Percentiles rank a stretch among this genome's conserved stretches.
These are phyloP conservation scores for Spea bombifrons DNA, from an alignment of 2,113 vertebrate species.

Conservation along the genomic window DNA sequence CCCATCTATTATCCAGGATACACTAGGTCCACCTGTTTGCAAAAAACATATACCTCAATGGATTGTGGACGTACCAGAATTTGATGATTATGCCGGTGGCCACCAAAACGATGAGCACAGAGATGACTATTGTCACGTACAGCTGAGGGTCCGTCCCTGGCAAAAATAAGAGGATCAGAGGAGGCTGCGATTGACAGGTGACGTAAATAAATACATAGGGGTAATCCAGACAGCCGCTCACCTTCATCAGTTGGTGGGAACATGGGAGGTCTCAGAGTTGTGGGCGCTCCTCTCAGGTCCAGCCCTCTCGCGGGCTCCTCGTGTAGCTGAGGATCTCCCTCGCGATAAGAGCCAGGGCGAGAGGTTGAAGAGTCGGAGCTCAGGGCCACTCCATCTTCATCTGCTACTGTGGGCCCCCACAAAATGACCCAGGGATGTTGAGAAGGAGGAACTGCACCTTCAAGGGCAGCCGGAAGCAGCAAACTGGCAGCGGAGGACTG, in stretches of 20 bases:
- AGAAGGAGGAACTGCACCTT: slow-evolving; percentile 73
- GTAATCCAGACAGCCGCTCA: slow-evolving; percentile 47
- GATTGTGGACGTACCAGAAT: slow-evolving; percentile 63
- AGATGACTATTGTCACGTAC: slow-evolving; percentile 75
- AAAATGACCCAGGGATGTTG: slow-evolving; percentile 79
- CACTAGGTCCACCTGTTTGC: no score
- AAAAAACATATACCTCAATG: no score
- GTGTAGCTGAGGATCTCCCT: slow-evolving; percentile 14
- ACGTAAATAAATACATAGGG: background rate
- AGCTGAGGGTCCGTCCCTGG: slow-evolving; percentile 74
- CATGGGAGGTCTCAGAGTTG: slow-evolving; percentile 70
- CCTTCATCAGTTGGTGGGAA: slow-evolving; percentile 72
- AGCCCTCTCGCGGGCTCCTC: slow-evolving; percentile 54
- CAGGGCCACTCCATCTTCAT: slow-evolving; percentile 70
- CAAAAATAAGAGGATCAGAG: background rate
- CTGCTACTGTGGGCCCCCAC: slow-evolving; percentile 74
- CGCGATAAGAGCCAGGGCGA: slow-evolving; percentile 14
- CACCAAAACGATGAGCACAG: slow-evolving; percentile 73
- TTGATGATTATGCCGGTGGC: slow-evolving; percentile 77
- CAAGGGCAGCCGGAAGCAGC: slow-evolving; percentile 65
- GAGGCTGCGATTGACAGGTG: background rate
- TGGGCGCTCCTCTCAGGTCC: slow-evolving; percentile 68
- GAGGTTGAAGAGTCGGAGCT: slow-evolving; percentile 66
- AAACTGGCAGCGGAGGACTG: slow-evolving; percentile 31
- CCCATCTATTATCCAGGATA: no score